Evolutionary conservation across 2,113 vertebrate species (phyloP).

Genomic region (Monopterus albus): DNA sequence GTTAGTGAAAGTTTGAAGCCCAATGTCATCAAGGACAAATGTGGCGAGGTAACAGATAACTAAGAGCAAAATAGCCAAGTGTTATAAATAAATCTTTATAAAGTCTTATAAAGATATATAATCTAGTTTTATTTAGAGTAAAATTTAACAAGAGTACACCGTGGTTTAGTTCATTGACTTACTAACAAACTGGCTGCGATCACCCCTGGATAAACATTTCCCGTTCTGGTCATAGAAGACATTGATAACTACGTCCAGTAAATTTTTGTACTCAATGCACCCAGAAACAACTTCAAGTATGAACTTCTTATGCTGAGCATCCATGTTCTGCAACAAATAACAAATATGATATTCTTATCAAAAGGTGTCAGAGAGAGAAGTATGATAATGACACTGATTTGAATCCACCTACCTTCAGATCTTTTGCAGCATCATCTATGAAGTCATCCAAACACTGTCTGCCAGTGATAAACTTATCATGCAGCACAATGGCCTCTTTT

Average conservation of each 20-base stretch:
- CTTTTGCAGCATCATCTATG: constrained; percentile 73
- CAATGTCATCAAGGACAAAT: constrained; percentile 88
- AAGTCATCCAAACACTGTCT: constrained; percentile 84
- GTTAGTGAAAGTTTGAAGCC: constrained; percentile 83
- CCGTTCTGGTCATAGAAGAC: constrained; percentile 85
- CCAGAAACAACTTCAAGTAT: constrained; percentile 86
- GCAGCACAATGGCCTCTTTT: constrained; percentile 77
- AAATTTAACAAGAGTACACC: background rate
- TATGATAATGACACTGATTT: background rate
- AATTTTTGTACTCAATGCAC: constrained; percentile 84
- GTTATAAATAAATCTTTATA: background rate
- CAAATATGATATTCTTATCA: background rate
- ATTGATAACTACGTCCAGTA: constrained; percentile 86
- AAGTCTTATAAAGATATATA: too few species aligned
- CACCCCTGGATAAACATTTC: constrained; percentile 72
- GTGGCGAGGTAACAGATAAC: constrained; percentile 90
- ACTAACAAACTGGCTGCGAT: constrained; percentile 86
- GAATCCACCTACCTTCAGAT: constrained; percentile 82
- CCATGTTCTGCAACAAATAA: constrained; percentile 63
- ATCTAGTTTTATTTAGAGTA: background rate
- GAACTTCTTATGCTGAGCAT: constrained; percentile 78
- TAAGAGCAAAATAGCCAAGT: constrained; percentile 63
- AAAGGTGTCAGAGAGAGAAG: background rate
- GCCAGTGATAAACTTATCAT: constrained; percentile 82
- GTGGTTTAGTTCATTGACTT: constrained; percentile 50